Conservation (phyloP, 2,113 vertebrate genomes). For the Neogobius melanostomus region DNA sequence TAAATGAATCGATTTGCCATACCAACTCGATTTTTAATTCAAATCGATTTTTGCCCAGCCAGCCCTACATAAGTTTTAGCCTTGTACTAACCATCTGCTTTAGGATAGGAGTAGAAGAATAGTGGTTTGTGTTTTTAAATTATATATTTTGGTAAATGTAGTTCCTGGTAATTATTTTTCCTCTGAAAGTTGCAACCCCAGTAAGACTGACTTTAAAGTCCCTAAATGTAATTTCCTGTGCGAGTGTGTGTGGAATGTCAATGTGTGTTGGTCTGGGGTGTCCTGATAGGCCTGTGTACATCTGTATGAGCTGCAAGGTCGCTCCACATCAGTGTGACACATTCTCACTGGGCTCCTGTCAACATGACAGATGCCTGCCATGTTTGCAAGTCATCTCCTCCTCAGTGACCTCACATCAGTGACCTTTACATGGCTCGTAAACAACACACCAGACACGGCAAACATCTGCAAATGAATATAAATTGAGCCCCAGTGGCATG, state of each 20-base stretch:
- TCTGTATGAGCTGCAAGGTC: slow-evolving; percentile 50
- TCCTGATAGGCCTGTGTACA: slow-evolving; percentile 16
- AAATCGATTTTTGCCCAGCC: no score
- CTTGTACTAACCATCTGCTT: no score
- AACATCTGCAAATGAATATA: not conserved
- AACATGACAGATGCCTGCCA: slow-evolving; percentile 59
- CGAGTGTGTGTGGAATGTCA: not conserved
- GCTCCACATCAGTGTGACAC: slow-evolving; percentile 39
- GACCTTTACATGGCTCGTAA: slow-evolving; percentile 35
- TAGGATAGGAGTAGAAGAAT: no score
- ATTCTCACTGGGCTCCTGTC: slow-evolving; percentile 55
- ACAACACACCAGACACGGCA: slow-evolving; percentile 13
- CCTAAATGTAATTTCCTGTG: not conserved
- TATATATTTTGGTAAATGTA: not conserved
- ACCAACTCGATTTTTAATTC: no score
- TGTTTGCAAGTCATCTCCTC: slow-evolving; percentile 56
- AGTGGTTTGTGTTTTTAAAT: not conserved
- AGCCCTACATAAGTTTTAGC: no score
- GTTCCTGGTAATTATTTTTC: not conserved
- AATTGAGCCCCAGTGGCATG: not conserved
- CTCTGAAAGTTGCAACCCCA: not conserved
- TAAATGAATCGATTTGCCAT: no score
- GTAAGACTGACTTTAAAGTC: not conserved
- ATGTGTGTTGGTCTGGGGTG: not conserved
- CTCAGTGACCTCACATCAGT: slow-evolving; percentile 40